phyloP scores from a whole-genome alignment of 2,888 invertebrate genomes.

The Ormia ochracea region DNA sequence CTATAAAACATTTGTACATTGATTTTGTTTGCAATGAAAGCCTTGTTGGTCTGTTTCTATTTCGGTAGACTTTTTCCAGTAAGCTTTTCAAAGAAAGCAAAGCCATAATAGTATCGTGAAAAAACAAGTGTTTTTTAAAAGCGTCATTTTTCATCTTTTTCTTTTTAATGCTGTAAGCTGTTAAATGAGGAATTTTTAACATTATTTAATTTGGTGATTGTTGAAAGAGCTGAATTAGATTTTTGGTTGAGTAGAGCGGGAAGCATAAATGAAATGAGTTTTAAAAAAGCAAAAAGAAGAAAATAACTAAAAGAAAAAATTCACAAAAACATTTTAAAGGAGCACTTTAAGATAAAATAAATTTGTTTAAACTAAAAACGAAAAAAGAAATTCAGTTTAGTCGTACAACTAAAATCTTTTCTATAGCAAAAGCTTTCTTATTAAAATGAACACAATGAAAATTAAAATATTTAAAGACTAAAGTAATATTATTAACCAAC shows the following conservation, averaged over 20 bases:
- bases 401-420: background rate
- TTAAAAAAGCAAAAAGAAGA: slow-evolving; percentile 14
- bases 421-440: slow-evolving; percentile 34
- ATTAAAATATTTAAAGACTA: background rate
- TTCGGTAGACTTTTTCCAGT: slow-evolving; percentile 35
- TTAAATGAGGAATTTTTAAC: slow-evolving; percentile 71
- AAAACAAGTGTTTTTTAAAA: slow-evolving; percentile 42
- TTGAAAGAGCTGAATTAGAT: slow-evolving; percentile 76
- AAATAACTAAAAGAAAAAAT: too few relatives aligned
- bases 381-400: slow-evolving; percentile 4
- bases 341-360: background rate
- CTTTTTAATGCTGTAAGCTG: slow-evolving; percentile 57
- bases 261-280: slow-evolving; percentile 51
- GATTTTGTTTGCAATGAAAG: slow-evolving; percentile 50
- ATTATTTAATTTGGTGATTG: slow-evolving; percentile 73
- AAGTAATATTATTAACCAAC: slow-evolving; percentile 16
- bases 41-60: slow-evolving; percentile 54
- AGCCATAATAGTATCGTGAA: slow-evolving; percentile 46
- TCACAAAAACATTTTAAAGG: background rate
- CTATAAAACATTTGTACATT: slow-evolving; percentile 2
- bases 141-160: slow-evolving; percentile 55
- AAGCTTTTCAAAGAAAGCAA: slow-evolving; percentile 49
- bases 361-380: background rate
- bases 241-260: slow-evolving; percentile 46
- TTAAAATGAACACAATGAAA: background rate